Evolutionary conservation across 2,797 vertebrate species (phyloP), one percentile per base, ranked within the genome.

Genomic region (Cossypha dichroa): DNA sequence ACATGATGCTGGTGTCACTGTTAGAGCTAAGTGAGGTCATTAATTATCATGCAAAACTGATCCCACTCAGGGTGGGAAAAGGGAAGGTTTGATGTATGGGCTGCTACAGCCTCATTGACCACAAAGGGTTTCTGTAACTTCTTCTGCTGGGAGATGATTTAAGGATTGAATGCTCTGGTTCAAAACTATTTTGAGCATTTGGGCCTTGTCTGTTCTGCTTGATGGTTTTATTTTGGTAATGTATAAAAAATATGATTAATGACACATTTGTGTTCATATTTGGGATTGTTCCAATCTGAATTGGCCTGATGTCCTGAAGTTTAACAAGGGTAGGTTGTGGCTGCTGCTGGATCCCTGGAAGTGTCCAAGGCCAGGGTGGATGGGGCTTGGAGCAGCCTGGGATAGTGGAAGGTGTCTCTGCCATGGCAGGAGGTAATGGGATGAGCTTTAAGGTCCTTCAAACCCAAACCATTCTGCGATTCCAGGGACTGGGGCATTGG

Each of bases 361-460:
- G 10, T 45, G 56, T 14, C 25, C 33, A 15, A 38, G 36, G 56
- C 36, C 56, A 45, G 28, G 38, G 0, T 63, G 49, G n/a, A 21
- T 0, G 0, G 43, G 36, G 36, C n/a, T 51, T 51, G 43, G 45
- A 83, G 43, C 28, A 40, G 1, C 21, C 33, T 45, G 58, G 33
- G 33, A 4, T 4, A 45, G 23, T 22, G 63, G 28, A 45, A 64
- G 29, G 15, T 69, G 62, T 43, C 31, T 63, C 55, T 75, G 48
- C 43, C 41, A 22, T 26, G 43, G 56, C n/a, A 70, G 10, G n/a
- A n/a, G 6, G 7, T 43, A 10, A n/a, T 2, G 0, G 21, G 29
- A 51, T 38, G n/a, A 41, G 7, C 23, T 63, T 51, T 64, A 70
- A 51, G 9, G 17, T 40, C 64, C 17, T 28, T 76, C 17, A 49